These are phyloP conservation scores for Actenoides hombroni DNA, from an alignment of 2,113 vertebrate species.

Conservation along the genomic window DNA sequence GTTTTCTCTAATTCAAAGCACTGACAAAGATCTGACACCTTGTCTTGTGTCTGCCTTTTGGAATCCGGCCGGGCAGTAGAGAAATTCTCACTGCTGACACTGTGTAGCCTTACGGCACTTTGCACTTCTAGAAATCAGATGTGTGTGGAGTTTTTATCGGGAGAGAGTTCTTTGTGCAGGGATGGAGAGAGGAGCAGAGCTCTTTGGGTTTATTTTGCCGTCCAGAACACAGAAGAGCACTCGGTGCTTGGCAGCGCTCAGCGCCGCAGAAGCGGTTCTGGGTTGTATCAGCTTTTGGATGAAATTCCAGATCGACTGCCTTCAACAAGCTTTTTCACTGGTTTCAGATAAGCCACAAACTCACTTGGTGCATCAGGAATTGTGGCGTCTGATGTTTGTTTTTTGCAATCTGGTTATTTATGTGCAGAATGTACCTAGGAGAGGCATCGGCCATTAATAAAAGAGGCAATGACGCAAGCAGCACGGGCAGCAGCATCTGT, in stretches of 20 bases:
- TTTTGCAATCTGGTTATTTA: neutral
- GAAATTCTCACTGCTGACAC: neutral
- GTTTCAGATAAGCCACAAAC: neutral
- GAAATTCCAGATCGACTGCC: neutral
- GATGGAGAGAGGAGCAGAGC: neutral
- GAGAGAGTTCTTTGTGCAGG: neutral
- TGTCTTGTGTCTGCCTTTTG: neutral
- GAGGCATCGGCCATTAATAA: neutral
- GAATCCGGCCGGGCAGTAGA: neutral
- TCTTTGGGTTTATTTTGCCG: neutral
- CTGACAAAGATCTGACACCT: neutral
- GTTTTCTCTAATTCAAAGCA: neutral
- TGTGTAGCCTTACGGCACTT: neutral
- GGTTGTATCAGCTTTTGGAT: neutral
- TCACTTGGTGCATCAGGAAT: neutral
- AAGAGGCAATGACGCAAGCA: neutral
- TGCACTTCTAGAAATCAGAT: neutral
- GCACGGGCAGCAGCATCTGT: neutral
- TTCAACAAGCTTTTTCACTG: neutral
- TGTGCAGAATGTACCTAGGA: neutral
- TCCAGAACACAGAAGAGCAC: neutral
- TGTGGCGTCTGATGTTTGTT: neutral
- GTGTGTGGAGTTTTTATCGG: neutral
- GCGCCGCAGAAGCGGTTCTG: neutral
- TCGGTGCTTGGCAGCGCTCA: neutral